Base-by-base conservation (phyloP, 2,888 invertebrate species). In the Catocala fraxini region DNA sequence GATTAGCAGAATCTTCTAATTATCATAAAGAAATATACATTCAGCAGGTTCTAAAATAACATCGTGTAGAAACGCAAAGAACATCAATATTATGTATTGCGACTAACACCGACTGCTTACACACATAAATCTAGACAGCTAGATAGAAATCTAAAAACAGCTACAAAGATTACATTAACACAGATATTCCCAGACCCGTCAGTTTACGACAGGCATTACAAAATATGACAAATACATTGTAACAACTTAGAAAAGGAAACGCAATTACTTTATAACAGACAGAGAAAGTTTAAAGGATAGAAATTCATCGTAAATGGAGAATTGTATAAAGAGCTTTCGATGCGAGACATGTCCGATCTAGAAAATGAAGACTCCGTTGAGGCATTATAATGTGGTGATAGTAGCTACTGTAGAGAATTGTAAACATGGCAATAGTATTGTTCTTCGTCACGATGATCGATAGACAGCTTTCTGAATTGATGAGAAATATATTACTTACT, bases 341-440 rank as follows among this genome's bases (percentile, higher is more conserved):
- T 51, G 12, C 51, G 12, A 41, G 51, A 41, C 51, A 51, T 51
- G 51, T 51, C 13, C 12, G 13, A 51, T 51, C 35, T 11, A 53
- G 53, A 53, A 45, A 53, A 53, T 53, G 33, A 15, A 13, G 7
- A n/a, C 9, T 25, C 3, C 39, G 42, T 42, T 6, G 13, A 52
- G 4, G 25, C n/a, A 51, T 51, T 12, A 41, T 13, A 51, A 51
- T 41, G 39, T 51, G 6, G 12, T 12, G 12, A 49, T 12, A 35
- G 35, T 35, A 7, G 35, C 35, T 35, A 10, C 41, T 56, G 12
- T 15, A 11, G n/a, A 42, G 42, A 46, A 25, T 52, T 25, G 3
- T 5, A 46, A 10, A 2, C n/a, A 25, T 4, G 15, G 15, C 15
- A 35, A 35, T 2, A 35, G 35, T 35, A 7, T 6, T 35, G 35